Base-by-base conservation (phyloP, 37 sponge, comb jelly and placozoan species). In the Amphimedon queenslandica region DNA sequence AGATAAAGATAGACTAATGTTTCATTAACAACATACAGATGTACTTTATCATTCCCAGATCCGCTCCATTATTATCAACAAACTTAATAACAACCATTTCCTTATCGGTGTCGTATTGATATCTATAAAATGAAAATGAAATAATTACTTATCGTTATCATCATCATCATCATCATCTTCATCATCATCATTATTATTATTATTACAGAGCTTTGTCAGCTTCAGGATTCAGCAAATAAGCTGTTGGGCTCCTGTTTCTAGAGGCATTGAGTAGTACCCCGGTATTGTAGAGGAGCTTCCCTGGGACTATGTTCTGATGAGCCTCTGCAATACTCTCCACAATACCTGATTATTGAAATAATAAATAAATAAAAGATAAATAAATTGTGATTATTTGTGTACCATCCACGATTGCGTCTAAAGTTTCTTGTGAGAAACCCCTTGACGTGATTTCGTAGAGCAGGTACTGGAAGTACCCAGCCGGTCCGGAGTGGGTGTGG, bases 401-500 rank as follows among this genome's bases (percentile, higher is more conserved):
- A 2, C 96, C 96, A 58, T 92, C 67, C 63, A 92, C 92, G 1
- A 78, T 63, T 6, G 64, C 93, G 27, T 77, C 65, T 2, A 88
- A 71, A 16, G 77, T 88, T 76, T 92, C 77, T 24, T 82, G 76
- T 31, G 92, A 87, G 78, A 79, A 95, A 1, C 96, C 96, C 11
- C 88, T 68, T 1, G 93, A 88, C 40, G 81, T 88, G 13, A 95
- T 66, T 69, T 94, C 95, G 75, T 80, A 94, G 36, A 90, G 82
- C 18, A 89, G 55, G 63, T 95, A 95, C 65, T 95, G 96, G 79
- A 92, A 86, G 74, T 76, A 95, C 0, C 96, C 96, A 64, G 85
- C 96, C 40, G 96, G 93, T 8, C 87, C 93, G 37, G 96, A 95
- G 76, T 95, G 96, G 13, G 96, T 92, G 78, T 95, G 96, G 8